Percentiles rank a stretch among this genome's conserved stretches.
Conservation (phyloP, 2,113 vertebrate genomes). For the Beaufortia kweichowensis region DNA sequence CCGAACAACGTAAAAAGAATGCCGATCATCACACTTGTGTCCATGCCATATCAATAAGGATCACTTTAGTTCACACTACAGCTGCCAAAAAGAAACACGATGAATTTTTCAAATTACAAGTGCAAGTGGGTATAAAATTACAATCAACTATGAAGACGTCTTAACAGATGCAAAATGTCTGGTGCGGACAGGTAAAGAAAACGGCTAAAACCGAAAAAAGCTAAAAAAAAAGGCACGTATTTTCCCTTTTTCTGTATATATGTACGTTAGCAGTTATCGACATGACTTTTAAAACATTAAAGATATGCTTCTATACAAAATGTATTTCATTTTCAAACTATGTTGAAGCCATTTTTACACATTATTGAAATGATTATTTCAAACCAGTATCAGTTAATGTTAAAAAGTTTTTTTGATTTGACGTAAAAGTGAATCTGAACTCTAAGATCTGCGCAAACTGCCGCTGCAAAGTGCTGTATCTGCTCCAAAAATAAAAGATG, state of each 20-base stretch:
- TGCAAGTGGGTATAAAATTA: conserved; percentile 69
- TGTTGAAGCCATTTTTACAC: conserved; percentile 38
- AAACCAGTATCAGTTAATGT: conserved; percentile 34
- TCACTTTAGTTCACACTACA: conserved; percentile 51
- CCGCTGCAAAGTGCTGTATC: too few relatives aligned
- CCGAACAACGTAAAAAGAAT: conserved; percentile 34
- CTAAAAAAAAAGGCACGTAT: conserved; percentile 77
- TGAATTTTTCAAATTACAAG: conserved; percentile 53
- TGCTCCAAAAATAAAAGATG: conserved; percentile 24
- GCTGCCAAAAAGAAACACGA: conserved; percentile 63
- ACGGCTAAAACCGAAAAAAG: conserved; percentile 67
- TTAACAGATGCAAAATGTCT: conserved; percentile 50
- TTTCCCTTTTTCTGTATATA: conserved; percentile 70
- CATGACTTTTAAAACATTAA: conserved; percentile 37
- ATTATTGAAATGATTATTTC: conserved; percentile 44
- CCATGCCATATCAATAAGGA: conserved; percentile 49
- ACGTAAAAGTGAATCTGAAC: conserved; percentile 30
- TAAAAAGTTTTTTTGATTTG: conserved; percentile 23
- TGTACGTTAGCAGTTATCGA: conserved; percentile 64
- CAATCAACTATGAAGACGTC: conserved; percentile 68
- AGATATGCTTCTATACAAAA: conserved; percentile 45
- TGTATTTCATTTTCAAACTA: conserved; percentile 31
- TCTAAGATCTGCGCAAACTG: conserved; percentile 31
- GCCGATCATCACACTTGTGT: conserved; percentile 47
- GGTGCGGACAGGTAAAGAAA: conserved; percentile 52